These are phyloP conservation scores for Sericinus montela DNA, from an alignment of 2,888 invertebrate species.

Conservation along the genomic window DNA sequence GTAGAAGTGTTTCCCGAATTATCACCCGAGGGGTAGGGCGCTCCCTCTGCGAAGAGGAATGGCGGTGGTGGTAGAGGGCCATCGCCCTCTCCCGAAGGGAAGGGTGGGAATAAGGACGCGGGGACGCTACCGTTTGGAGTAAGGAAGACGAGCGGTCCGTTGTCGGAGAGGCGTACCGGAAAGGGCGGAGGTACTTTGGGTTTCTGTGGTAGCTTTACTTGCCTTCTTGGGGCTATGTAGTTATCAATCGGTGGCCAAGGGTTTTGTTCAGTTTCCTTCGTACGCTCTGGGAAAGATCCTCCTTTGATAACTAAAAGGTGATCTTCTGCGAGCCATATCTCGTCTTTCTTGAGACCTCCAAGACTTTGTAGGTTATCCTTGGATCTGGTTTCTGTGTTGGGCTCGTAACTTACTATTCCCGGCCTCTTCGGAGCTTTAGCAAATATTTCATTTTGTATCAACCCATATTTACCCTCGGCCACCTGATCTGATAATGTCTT, in stretches of 20 bases:
- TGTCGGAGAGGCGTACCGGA: constrained; percentile 92
- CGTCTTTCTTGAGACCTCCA: constrained; percentile 90
- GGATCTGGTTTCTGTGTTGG: constrained; percentile 87
- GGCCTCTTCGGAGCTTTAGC: constrained; percentile 84
- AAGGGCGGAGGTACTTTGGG: constrained; percentile 95
- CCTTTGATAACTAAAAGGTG: constrained; percentile 91
- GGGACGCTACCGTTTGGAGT: constrained; percentile 88
- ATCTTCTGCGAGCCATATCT: constrained; percentile 94
- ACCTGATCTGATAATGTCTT: constrained; percentile 94
- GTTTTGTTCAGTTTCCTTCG: constrained; percentile 61
- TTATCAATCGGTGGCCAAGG: constrained; percentile 91
- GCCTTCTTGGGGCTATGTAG: constrained; percentile 89
- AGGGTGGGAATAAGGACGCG: constrained; percentile 83
- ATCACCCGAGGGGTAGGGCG: constrained; percentile 77
- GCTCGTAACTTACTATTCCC: constrained; percentile 89
- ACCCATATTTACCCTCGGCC: constrained; percentile 92
- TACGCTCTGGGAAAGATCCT: constrained; percentile 82
- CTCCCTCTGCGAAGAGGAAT: constrained; percentile 80
- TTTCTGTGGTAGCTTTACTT: constrained; percentile 89
- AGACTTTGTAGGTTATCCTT: constrained; percentile 88
- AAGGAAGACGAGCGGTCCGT: constrained; percentile 92
- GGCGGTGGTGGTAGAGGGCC: constrained; percentile 73
- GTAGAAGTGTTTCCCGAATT: constrained; percentile 82
- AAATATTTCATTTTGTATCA: constrained; percentile 92
- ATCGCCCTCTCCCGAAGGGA: constrained; percentile 81